Evolutionary conservation across 2,888 invertebrate species (phyloP), one percentile per base, ranked within the genome.

Genomic region (Dicranocentrus wangi): DNA sequence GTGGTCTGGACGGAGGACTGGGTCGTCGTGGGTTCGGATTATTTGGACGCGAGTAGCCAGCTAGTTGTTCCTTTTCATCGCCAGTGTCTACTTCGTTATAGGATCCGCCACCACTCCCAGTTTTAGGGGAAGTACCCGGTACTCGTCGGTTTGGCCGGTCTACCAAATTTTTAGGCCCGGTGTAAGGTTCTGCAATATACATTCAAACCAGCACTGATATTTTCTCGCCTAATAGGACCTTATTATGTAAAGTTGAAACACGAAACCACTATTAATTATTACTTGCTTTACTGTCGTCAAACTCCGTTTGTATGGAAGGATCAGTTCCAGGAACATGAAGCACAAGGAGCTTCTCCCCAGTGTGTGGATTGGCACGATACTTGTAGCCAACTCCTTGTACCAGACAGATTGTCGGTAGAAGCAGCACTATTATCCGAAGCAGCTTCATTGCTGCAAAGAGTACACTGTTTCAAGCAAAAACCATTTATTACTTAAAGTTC

Each of bases 251-350:
- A n/a, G n/a, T n/a, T n/a, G n/a, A n/a, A n/a, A n/a, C n/a, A n/a
- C n/a, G n/a, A n/a, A n/a, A n/a, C n/a, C n/a, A n/a, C n/a, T n/a
- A n/a, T n/a, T n/a, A n/a, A n/a, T n/a, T n/a, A n/a, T n/a, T n/a
- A n/a, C n/a, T n/a, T n/a, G n/a, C n/a, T n/a, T 79, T 80, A 82
- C 82, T 82, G 23, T 80, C 76, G 19, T 58, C 61, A 53, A 82
- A 82, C 21, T 83, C 83, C n/a, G 77, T 83, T 51, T 76, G 77
- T n/a, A 83, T 43, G 19, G 28, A 73, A 2, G 83, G 83, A 5
- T 65, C 73, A 27, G 42, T 68, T 21, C 81, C 83, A 21, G 83
- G 83, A 43, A 81, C 72, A 69, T 83, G 83, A 32, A 83, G 43
- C 60, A 77, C 81, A 10, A 83, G 60, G 0, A 68, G 28, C 61